Conservation (phyloP, 2,888 invertebrate genomes). For the Lycophotia porphyrea region DNA sequence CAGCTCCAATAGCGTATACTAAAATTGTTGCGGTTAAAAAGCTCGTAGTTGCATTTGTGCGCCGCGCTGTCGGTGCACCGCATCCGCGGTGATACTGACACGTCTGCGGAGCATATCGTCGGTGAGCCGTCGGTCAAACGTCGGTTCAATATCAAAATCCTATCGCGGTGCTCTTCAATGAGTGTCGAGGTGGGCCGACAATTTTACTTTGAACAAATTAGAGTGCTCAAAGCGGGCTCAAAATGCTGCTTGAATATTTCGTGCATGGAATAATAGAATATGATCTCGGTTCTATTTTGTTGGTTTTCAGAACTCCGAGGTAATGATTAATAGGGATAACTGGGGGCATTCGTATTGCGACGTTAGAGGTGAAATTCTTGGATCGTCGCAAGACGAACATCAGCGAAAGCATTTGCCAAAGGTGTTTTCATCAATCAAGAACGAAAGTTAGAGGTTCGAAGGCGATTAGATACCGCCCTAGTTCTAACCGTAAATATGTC, state of each 20-base stretch:
- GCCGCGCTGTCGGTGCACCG: constrained; percentile 82
- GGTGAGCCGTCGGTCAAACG: constrained; percentile 74
- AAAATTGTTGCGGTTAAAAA: constrained; percentile 90
- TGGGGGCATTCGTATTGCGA: constrained; percentile 88
- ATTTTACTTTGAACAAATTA: constrained; percentile 92
- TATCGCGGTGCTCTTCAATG: constrained; percentile 72
- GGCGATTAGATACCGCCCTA: constrained; percentile 91
- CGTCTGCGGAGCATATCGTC: constrained; percentile 75
- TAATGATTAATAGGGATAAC: constrained; percentile 91
- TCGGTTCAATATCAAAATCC: constrained; percentile 69
- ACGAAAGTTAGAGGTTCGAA: constrained; percentile 84
- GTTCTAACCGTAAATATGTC: constrained; percentile 91
- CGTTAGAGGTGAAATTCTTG: constrained; percentile 59
- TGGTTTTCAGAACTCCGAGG: constrained; percentile 85
- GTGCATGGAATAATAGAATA: constrained; percentile 91
- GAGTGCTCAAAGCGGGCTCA: constrained; percentile 91
- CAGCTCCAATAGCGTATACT: constrained; percentile 92
- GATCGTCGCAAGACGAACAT: constrained; percentile 89
- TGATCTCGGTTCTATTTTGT: constrained; percentile 91
- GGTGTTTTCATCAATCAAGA: constrained; percentile 92
- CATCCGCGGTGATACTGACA: constrained; percentile 50
- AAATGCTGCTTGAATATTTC: constrained; percentile 85
- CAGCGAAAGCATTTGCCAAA: constrained; percentile 89
- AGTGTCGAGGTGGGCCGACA: constrained; percentile 80
- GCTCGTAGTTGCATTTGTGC: constrained; percentile 85